Conservation (phyloP, 2,797 vertebrate genomes). For the Molossus alvarezi region DNA sequence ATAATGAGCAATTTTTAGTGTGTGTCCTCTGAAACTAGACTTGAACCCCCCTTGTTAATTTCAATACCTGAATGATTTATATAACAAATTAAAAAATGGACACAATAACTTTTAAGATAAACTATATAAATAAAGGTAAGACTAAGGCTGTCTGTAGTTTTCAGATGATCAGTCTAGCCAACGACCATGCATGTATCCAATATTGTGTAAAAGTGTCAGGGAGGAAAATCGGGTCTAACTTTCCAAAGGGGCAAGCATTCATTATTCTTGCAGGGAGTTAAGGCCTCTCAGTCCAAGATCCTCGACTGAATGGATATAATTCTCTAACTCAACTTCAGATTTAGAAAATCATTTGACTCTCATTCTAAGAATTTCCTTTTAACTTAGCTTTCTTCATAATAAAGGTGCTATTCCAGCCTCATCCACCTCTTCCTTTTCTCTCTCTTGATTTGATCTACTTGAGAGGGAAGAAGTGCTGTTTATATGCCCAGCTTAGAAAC, state of each 20-base stretch:
- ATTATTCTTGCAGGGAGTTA: not conserved
- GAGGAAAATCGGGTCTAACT: not conserved
- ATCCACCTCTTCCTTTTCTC: not conserved
- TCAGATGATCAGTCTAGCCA: not conserved
- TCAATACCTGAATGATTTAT: not conserved
- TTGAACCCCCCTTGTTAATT: not conserved
- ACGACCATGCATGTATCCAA: not conserved
- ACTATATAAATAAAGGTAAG: conserved; percentile 8
- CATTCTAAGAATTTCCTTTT: not conserved
- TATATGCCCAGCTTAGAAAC: not conserved
- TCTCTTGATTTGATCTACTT: not conserved
- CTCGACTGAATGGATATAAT: not conserved
- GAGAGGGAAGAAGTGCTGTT: not conserved
- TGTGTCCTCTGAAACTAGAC: conserved; percentile 26
- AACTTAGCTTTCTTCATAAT: not conserved
- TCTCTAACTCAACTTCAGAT: not conserved
- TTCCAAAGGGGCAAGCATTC: not conserved
- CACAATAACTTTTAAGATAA: not conserved
- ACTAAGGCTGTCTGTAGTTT: not conserved
- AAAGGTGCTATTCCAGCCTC: not conserved
- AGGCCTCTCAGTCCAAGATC: not conserved
- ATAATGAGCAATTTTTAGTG: not conserved
- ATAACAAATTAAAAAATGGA: not conserved
- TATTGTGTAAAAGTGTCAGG: not conserved
- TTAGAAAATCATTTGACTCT: not conserved